Evolutionary conservation across 2,113 vertebrate species (phyloP).

Genomic region (Peromyscus leucopus): DNA sequence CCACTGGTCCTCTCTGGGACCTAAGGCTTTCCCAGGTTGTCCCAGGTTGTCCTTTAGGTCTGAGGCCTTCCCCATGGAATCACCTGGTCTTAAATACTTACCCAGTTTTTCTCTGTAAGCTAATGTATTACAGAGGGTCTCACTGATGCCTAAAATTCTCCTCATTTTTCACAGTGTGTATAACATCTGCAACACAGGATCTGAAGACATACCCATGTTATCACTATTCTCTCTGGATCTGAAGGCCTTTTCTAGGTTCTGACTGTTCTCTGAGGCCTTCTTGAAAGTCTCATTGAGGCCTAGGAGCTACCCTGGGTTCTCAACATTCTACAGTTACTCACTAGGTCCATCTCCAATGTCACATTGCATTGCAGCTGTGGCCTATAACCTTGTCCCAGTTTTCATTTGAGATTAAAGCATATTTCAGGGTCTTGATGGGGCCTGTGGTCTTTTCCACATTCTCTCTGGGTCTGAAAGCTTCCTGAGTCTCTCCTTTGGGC

Average conservation of each 20-base stretch:
- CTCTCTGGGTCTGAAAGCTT: background rate
- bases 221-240: background rate
- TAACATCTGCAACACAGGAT: background rate
- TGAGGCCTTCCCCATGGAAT: too few species aligned
- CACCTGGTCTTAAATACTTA: too few species aligned
- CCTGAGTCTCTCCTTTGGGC: too few species aligned
- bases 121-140: too few species aligned
- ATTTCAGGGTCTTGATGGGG: background rate
- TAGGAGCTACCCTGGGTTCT: too few species aligned
- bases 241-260: background rate
- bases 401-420: background rate
- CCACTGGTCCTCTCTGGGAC: too few species aligned
- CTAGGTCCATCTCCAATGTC: too few species aligned
- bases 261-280: background rate
- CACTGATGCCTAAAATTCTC: too few species aligned
- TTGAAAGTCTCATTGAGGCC: background rate
- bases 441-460: background rate
- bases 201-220: background rate
- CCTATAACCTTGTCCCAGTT: background rate
- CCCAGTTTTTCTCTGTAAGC: too few species aligned
- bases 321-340: background rate
- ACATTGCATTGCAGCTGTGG: background rate
- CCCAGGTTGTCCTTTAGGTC: too few species aligned
- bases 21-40: too few species aligned
- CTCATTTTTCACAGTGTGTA: background rate